Evolutionary conservation across 2,113 vertebrate species (phyloP).

Genomic region (Bettongia penicillata): DNA sequence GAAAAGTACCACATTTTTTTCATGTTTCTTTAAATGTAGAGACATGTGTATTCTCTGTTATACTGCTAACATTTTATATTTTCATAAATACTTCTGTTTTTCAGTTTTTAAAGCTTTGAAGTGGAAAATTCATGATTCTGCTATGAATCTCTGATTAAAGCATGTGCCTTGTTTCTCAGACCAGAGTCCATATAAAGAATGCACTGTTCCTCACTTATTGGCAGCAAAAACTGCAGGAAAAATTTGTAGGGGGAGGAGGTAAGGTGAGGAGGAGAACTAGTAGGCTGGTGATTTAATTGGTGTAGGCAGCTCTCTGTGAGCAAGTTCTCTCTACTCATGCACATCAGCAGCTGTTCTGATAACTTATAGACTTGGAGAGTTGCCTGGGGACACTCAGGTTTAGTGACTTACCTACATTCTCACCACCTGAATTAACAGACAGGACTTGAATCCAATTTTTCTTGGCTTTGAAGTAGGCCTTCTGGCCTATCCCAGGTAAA

Average conservation of each 20-base stretch:
- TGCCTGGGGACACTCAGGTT: not conserved
- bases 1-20: not conserved
- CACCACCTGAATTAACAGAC: not conserved
- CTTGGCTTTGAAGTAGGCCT: not conserved
- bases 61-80: constrained; percentile 15
- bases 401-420: not conserved
- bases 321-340: constrained; percentile 2
- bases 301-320: not conserved
- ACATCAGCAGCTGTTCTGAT: not conserved
- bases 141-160: constrained; percentile 43
- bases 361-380: not conserved
- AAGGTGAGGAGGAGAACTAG: not conserved
- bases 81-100: constrained; percentile 39
- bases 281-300: constrained; percentile 30
- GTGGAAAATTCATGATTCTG: not conserved
- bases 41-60: not conserved
- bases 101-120: constrained; percentile 31
- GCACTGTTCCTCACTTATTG: not conserved
- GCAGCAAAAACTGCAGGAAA: not conserved
- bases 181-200: not conserved
- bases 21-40: constrained; percentile 17
- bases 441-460: not conserved
- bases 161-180: constrained; percentile 34
- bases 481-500: not conserved
- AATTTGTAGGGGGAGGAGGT: not conserved